Evolutionary conservation across 2,113 vertebrate species (phyloP), one percentile per base, ranked within the genome.

Genomic region (Lonchura striata): DNA sequence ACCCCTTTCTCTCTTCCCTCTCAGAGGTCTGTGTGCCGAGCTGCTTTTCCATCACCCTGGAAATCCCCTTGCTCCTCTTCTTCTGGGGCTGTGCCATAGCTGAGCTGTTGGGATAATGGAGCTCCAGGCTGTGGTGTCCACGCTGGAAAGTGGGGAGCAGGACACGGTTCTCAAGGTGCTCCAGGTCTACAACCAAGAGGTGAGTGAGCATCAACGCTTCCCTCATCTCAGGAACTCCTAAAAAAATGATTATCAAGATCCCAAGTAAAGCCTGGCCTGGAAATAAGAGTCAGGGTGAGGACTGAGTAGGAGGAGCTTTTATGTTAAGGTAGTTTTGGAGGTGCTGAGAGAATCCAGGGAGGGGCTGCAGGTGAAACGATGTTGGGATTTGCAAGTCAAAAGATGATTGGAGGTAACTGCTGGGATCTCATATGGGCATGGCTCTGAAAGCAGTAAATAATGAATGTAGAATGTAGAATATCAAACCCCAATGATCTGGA

Each of bases 121-220:
- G 87, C 96, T 99, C 84, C 92, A 97, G 93, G 92, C 57, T 9
- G 97, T 98, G 39, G 98, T 99, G 27, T 98, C 98, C 85, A 98
- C 98, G 0, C 95, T 99, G 97, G 98, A 99, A 96, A 97, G 97
- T 0, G 98, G 98, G 27, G 97, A 98, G 35, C 98, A 99, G 74
- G 98, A 99, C 64, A 72, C 90, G 0, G 97, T 98, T 33, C 76
- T 99, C 88, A 94, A 90, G 65, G 98, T 98, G 63, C 96, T 99
- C 60, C 98, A 98, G 96, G 85, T 95, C 53, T 99, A 98, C 97
- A 99, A 99, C 93, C 95, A 30, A 69, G 97, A 98, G 98, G 98
- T 98, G 95, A 98, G 96, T 86, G 79, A 83, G 27, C 71, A 56
- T 83, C 49, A 37, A 24, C 9, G 8, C 64, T 64, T 90, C 35